These are phyloP conservation scores for Megaceryle alcyon DNA, from an alignment of 2,797 vertebrate species.

Conservation along the genomic window DNA sequence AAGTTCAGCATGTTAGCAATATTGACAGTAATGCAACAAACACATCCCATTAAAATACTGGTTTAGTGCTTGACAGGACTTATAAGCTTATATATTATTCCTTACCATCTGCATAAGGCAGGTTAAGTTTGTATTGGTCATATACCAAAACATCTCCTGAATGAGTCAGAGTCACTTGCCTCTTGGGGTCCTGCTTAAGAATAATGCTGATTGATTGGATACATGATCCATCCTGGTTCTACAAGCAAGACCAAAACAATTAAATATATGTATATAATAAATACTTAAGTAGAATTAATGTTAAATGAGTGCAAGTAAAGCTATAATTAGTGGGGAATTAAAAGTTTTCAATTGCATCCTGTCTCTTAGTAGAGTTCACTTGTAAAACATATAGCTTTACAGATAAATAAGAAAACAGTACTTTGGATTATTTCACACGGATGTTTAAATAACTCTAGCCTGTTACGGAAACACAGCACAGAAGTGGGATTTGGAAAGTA, in stretches of 20 bases:
- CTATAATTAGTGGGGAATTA: neutral
- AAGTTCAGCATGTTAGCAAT: neutral
- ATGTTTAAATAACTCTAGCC: neutral
- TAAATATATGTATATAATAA: no score
- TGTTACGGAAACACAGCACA: neutral
- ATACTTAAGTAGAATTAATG: neutral
- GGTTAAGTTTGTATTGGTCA: conserved; percentile 92
- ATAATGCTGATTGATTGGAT: conserved; percentile 92
- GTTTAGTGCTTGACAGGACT: neutral
- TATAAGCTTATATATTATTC: neutral
- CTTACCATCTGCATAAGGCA: conserved; percentile 94
- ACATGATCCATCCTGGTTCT: conserved; percentile 94
- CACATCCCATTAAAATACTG: neutral
- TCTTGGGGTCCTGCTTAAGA: conserved; percentile 89
- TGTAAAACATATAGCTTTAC: neutral
- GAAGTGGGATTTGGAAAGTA: neutral
- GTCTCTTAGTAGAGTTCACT: neutral
- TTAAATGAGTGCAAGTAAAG: neutral
- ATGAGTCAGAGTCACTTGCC: conserved; percentile 93
- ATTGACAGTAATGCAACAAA: neutral
- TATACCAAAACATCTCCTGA: conserved; percentile 91
- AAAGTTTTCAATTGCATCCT: neutral
- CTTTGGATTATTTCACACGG: neutral
- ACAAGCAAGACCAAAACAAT: conserved; percentile 40
- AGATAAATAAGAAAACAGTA: neutral